Evolutionary conservation across 2,797 vertebrate species (phyloP).

Genomic region (Pseudotriccus pelzelni): DNA sequence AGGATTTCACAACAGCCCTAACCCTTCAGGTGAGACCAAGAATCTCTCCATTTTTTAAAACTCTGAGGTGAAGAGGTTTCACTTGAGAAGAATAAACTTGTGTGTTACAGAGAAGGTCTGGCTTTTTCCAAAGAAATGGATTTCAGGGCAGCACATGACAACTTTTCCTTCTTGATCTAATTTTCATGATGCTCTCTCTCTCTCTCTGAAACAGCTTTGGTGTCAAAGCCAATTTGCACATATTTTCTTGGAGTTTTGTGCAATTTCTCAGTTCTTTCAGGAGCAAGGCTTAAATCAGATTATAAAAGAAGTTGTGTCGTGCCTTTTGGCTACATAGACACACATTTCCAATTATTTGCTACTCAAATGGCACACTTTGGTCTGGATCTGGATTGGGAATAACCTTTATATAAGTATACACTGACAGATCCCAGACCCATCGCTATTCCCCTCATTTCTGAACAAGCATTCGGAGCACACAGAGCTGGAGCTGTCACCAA

Average conservation of each 20-base stretch:
- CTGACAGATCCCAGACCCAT: neutral
- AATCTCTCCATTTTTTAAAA: neutral
- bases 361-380: neutral
- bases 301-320: neutral
- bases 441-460: neutral
- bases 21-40: neutral
- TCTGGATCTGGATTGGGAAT: neutral
- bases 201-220: neutral
- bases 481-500: neutral
- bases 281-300: neutral
- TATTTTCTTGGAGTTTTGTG: neutral
- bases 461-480: neutral
- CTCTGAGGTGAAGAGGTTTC: neutral
- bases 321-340: neutral
- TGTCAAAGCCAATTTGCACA: neutral
- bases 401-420: neutral
- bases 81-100: neutral
- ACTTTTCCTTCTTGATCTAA: neutral
- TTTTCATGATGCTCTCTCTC: neutral
- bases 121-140: neutral
- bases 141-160: neutral
- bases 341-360: neutral
- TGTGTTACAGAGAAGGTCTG: neutral
- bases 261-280: neutral
- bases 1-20: neutral